Base-by-base conservation (phyloP, 2,113 vertebrate species). In the Candoia aspera region DNA sequence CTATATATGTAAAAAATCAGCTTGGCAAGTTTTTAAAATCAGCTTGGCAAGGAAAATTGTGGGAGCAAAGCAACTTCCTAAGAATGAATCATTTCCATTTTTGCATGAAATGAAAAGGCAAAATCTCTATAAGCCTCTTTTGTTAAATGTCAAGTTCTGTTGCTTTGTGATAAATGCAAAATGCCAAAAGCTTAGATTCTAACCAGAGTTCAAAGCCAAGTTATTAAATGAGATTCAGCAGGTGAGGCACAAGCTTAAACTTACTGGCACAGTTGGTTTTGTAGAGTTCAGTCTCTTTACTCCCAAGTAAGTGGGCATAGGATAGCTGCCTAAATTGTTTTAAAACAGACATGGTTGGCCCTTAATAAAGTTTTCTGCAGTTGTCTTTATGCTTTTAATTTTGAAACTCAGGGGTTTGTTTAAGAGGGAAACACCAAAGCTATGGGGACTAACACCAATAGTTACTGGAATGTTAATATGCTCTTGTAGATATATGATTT, bases 111-210 rank as follows among this genome's bases (percentile, higher is more conserved):
- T n/a, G 58, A 8, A 90, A 93, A 84, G 93, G 87, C 94, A 87
- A 73, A 64, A 93, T 85, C 60, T 90, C 62, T 62, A 94, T 92
- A 94, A 95, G 90, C 86, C 1, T 21, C 92, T 96, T 94, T 84
- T 92, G 62, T 91, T 92, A 90, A 93, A 85, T 84, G 87, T 92
- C n/a, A 92, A 89, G 64, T 91, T 94, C 96, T 96, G 92, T 90
- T 95, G 64, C 94, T 79, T 89, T 84, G 21, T 29, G 94, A 92
- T 94, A 96, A 94, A 92, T 87, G 68, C 59, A 3, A 0, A 53
- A 90, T 95, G 88, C 94, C 92, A 93, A 95, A 86, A 94, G 54
- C 94, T 91, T 91, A 8, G 0, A 62, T 95, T 96, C 54, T 89
- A 73, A 6, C 2, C 15, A 0, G 85, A 92, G 90, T 90, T 95